Evolutionary conservation across 2,888 invertebrate genomes (phyloP).

Genomic region (Stegana nigrithorax): DNA sequence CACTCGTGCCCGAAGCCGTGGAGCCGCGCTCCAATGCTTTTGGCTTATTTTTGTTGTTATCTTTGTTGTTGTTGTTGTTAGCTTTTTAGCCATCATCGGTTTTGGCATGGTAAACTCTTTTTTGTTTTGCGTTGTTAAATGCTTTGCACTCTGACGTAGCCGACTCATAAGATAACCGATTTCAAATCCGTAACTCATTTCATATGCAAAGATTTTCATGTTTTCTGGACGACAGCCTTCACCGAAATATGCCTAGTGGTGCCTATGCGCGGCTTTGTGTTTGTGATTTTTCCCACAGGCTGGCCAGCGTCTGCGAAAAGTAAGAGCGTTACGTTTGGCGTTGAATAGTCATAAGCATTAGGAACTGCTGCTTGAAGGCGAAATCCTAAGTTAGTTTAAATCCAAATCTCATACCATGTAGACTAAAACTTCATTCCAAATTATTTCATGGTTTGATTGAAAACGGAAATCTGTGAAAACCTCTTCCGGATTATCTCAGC

Average conservation of each 20-base stretch:
- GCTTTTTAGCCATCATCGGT: constrained; percentile 10
- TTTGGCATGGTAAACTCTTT: too few relatives aligned
- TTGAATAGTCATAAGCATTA: too few relatives aligned
- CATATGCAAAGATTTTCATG: constrained; percentile 34
- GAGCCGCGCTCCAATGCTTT: too few relatives aligned
- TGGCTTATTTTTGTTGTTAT: too few relatives aligned
- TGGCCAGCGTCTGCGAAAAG: background rate
- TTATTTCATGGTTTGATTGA: too few relatives aligned
- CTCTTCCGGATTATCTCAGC: too few relatives aligned
- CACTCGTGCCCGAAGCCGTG: too few relatives aligned
- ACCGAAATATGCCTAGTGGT: background rate
- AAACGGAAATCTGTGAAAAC: too few relatives aligned
- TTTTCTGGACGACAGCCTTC: constrained; percentile 5
- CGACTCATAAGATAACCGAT: constrained; percentile 40
- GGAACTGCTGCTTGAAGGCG: too few relatives aligned
- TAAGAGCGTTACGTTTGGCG: background rate
- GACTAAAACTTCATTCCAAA: too few relatives aligned
- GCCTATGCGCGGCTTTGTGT: background rate
- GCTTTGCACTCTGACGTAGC: too few relatives aligned
- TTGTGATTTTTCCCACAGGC: constrained; percentile 20
- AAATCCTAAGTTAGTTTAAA: too few relatives aligned
- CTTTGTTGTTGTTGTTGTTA: constrained; percentile 27
- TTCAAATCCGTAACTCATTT: constrained; percentile 65
- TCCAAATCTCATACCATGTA: background rate
- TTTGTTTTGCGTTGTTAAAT: constrained; percentile 27